Evolutionary conservation across 2,888 invertebrate genomes (phyloP).

Genomic region (Sarcophaga subvicina): DNA sequence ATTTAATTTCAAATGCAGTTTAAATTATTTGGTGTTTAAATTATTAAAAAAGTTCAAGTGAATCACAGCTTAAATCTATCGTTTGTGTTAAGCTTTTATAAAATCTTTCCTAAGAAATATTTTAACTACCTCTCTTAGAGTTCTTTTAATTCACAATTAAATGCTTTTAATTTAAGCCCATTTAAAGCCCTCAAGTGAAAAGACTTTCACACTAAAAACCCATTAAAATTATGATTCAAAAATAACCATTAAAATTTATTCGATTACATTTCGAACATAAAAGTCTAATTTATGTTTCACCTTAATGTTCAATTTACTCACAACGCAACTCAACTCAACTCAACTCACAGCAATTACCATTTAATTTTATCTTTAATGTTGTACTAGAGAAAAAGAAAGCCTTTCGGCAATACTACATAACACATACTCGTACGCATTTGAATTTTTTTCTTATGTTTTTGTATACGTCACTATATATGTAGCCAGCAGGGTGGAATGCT

Average conservation of each 20-base stretch:
- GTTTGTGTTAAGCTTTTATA: no score
- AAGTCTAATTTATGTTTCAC: conserved; percentile 38
- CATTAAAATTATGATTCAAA: conserved; percentile 12
- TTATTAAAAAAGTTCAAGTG: no score
- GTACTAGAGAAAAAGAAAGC: background rate
- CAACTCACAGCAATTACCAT: conserved; percentile 25
- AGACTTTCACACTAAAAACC: background rate
- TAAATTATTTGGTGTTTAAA: no score
- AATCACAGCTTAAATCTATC: no score
- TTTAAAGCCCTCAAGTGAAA: conserved; percentile 5
- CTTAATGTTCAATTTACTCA: conserved; percentile 33
- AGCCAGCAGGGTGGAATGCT: no score
- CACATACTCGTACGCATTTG: background rate
- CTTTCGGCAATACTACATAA: conserved; percentile 21
- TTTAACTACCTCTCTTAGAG: no score
- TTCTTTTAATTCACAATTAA: no score
- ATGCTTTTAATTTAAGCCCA: background rate
- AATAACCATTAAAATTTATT: conserved; percentile 55
- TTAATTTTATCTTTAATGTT: conserved; percentile 39
- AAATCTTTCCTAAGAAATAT: no score
- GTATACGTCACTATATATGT: no score
- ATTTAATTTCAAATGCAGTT: no score
- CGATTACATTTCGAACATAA: conserved; percentile 37
- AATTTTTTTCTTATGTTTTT: background rate
- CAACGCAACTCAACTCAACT: background rate